A percentile compares a stretch with the other conserved stretches of the same genome.
phyloP scores from a whole-genome alignment of 2,888 invertebrate genomes.

The Gerosis bhagava region DNA sequence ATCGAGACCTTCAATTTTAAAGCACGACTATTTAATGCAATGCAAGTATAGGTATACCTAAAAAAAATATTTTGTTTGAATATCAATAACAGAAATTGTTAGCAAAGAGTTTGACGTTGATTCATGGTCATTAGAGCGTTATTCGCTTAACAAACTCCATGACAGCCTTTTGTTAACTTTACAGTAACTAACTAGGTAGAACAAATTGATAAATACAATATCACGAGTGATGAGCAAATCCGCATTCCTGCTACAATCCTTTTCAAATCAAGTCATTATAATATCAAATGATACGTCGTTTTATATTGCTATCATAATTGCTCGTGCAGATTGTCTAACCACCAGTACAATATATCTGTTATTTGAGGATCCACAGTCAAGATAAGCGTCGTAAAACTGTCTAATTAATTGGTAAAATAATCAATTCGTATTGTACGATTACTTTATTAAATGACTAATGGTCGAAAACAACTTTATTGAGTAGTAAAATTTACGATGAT shows the following conservation, averaged over 20 bases:
- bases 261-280: conserved; percentile 18
- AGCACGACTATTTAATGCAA: no score
- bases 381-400: conserved; percentile 35
- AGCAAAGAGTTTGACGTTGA: no score
- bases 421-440: conserved; percentile 35
- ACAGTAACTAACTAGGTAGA: conserved; percentile 9
- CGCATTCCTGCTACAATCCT: conserved; percentile 32
- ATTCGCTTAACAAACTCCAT: neutral
- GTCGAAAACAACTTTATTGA: conserved; percentile 37
- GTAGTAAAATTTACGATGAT: conserved; percentile 36
- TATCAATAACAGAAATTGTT: no score
- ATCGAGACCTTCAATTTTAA: no score
- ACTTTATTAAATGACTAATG: conserved; percentile 35
- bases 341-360: conserved; percentile 17
- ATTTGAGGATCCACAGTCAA: conserved; percentile 24
- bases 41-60: no score
- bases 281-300: conserved; percentile 11
- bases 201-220: conserved; percentile 32
- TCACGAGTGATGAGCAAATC: conserved; percentile 30
- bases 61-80: no score
- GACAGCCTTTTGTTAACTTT: neutral
- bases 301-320: conserved; percentile 17
- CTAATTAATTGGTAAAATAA: conserved; percentile 38
- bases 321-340: conserved; percentile 12
- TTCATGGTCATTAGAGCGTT: no score